These are phyloP conservation scores for Diacarnus erythraeanus DNA, from an alignment of 37 sponge, comb jelly and placozoan species.

Conservation along the genomic window DNA sequence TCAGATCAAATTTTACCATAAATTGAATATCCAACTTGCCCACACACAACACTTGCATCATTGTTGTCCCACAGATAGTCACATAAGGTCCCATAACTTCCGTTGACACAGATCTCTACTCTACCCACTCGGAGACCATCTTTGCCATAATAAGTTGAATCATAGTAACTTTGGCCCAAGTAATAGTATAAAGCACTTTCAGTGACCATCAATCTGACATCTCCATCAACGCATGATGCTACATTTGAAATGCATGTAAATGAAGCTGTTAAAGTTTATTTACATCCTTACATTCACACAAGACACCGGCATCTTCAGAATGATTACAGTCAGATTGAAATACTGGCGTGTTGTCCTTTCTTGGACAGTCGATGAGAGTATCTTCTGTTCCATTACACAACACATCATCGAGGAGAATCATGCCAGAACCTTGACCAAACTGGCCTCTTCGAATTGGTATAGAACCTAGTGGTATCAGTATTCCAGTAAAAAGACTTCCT, in stretches of 20 bases:
- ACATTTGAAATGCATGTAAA: neutral
- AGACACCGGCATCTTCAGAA: neutral
- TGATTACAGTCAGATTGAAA: neutral
- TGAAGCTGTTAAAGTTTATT: neutral
- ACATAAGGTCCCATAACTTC: too few species aligned
- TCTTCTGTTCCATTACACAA: neutral
- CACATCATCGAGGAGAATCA: neutral
- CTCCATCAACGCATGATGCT: conserved; percentile 21
- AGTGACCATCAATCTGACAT: conserved; percentile 1
- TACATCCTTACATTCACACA: neutral
- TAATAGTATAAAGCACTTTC: conserved; percentile 8
- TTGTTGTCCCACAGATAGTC: too few species aligned
- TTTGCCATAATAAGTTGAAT: conserved; percentile 24
- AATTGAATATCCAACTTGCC: too few species aligned
- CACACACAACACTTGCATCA: too few species aligned
- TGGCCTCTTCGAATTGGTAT: neutral
- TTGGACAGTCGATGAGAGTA: neutral
- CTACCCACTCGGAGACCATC: conserved; percentile 35
- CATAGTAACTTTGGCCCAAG: conserved; percentile 15
- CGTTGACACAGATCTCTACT: conserved; percentile 52
- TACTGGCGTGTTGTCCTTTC: neutral
- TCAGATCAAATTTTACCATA: too few species aligned
- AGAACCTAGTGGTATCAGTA: too few species aligned
- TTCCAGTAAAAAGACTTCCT: too few species aligned
- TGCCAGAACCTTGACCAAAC: neutral